These are phyloP conservation scores for Pangasius mekongensis DNA, from an alignment of 2,797 vertebrate genomes.

Conservation along the genomic window DNA sequence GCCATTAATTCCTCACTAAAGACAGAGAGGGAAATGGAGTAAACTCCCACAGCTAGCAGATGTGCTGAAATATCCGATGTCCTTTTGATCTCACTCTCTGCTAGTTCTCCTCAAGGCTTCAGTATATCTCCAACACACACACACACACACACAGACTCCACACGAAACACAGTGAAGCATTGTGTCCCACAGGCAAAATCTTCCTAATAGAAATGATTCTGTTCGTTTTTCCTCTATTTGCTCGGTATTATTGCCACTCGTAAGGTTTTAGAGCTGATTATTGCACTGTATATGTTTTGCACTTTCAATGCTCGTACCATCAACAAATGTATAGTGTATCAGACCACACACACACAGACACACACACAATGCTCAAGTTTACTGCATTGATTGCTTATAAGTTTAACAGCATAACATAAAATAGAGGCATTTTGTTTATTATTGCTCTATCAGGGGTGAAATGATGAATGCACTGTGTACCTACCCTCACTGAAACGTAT, in stretches of 20 bases:
- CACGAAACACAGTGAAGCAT: not conserved
- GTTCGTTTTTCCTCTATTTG: conserved; percentile 30
- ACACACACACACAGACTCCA: not conserved
- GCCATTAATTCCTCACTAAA: conserved; percentile 75
- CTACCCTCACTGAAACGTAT: not conserved
- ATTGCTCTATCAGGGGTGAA: not conserved
- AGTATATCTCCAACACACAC: conserved; percentile 17
- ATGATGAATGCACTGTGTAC: not conserved
- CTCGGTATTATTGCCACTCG: conserved; percentile 26
- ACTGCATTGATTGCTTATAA: not conserved
- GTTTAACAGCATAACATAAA: not conserved
- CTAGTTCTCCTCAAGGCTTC: conserved; percentile 47
- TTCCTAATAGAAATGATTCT: conserved; percentile 45
- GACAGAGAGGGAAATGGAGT: conserved; percentile 70
- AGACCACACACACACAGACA: not conserved
- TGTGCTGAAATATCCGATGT: conserved; percentile 56
- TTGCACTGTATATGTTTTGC: not conserved
- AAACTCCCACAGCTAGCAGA: conserved; percentile 64
- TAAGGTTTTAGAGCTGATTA: conserved; percentile 22
- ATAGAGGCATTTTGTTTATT: not conserved
- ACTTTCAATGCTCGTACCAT: not conserved
- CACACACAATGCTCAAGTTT: not conserved
- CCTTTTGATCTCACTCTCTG: conserved; percentile 57
- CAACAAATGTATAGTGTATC: not conserved
- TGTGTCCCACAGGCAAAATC: conserved; percentile 28